phyloP scores from a whole-genome alignment of 2,888 invertebrate genomes.

The Dugesia japonica region DNA sequence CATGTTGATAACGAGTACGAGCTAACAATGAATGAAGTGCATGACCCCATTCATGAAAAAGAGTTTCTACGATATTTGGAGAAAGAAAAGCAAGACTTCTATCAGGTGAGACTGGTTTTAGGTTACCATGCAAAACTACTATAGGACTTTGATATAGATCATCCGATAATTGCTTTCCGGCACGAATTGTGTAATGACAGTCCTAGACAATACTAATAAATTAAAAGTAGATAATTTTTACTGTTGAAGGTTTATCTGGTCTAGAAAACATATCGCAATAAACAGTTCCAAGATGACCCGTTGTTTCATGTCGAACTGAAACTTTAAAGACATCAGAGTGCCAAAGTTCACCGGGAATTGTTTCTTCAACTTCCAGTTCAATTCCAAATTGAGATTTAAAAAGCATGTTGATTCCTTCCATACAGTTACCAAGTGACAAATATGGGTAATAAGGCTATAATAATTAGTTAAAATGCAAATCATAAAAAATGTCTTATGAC shows the following conservation, averaged over 20 bases:
- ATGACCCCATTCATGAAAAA: slow-evolving; percentile 97
- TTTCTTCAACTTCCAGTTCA: slow-evolving; percentile 58
- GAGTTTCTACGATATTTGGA: slow-evolving; percentile 73
- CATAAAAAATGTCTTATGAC: too few relatives aligned
- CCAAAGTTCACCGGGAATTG: slow-evolving; percentile 66
- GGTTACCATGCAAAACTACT: slow-evolving; percentile 76
- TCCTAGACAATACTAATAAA: slow-evolving; percentile 56
- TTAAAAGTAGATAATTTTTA: background rate
- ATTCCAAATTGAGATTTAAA: slow-evolving; percentile 64
- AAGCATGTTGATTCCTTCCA: slow-evolving; percentile 85
- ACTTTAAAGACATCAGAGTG: slow-evolving; percentile 72
- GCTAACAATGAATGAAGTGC: slow-evolving; percentile 97
- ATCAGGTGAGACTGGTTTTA: slow-evolving; percentile 52
- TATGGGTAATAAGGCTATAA: slow-evolving; percentile 45
- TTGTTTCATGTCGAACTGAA: slow-evolving; percentile 61
- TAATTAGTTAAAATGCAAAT: background rate
- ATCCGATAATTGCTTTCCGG: slow-evolving; percentile 56
- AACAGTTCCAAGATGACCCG: slow-evolving; percentile 60
- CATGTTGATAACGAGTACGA: slow-evolving; percentile 81
- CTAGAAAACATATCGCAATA: slow-evolving; percentile 86
- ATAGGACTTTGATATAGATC: slow-evolving; percentile 59
- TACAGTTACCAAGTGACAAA: slow-evolving; percentile 73
- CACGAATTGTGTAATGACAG: slow-evolving; percentile 93
- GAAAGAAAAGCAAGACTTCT: slow-evolving; percentile 55
- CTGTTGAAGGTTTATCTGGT: slow-evolving; percentile 63